Conservation (phyloP, 2,113 vertebrate genomes). For the Budorcas taxicolor region DNA sequence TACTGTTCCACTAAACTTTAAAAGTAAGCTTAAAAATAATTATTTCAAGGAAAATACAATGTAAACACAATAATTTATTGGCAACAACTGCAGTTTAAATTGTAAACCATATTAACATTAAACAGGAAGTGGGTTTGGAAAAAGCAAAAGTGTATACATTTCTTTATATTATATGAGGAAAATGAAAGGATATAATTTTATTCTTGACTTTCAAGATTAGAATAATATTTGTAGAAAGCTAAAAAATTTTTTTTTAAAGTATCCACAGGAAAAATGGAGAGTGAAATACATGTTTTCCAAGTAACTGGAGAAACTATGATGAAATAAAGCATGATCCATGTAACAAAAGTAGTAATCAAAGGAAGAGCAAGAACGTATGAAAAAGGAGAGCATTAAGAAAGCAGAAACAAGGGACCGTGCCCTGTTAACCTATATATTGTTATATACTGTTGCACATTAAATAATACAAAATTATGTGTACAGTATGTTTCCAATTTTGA, state of each 20-base stretch:
- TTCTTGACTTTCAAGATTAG: neutral
- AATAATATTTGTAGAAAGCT: neutral
- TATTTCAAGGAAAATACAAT: neutral
- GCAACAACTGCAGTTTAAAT: neutral
- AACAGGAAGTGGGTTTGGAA: neutral
- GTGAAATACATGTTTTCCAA: neutral
- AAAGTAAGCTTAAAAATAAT: neutral
- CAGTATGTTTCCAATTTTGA: neutral
- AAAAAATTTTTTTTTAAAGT: neutral
- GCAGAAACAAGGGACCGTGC: neutral
- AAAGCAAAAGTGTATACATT: neutral
- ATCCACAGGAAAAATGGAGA: neutral
- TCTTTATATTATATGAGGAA: neutral
- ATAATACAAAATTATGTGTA: neutral
- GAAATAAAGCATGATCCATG: neutral
- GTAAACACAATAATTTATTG: neutral
- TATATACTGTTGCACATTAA: neutral
- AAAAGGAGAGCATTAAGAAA: neutral
- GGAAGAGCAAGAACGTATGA: neutral
- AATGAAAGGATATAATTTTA: neutral
- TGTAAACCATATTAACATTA: neutral
- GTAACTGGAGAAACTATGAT: neutral
- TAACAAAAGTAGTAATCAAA: neutral
- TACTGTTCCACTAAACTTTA: neutral
- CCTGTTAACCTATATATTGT: neutral